These are phyloP conservation scores for Petrocephalus zakoni DNA, from an alignment of 2,113 vertebrate genomes.

Conservation along the genomic window DNA sequence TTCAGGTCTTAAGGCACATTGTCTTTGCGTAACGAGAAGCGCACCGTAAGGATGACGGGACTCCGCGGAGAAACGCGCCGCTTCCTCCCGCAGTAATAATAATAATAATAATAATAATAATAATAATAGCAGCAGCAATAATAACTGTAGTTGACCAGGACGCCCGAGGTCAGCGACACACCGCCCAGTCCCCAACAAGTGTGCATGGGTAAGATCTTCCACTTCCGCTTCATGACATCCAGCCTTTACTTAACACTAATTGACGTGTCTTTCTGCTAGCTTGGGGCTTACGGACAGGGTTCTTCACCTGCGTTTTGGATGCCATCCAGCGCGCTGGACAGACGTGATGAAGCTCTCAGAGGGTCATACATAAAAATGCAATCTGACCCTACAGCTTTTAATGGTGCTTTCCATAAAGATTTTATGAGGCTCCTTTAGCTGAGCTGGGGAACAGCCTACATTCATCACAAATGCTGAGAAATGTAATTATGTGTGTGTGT, in stretches of 20 bases:
- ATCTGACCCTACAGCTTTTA: not conserved
- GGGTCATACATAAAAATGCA: not conserved
- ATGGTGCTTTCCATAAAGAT: not conserved
- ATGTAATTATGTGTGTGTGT: not conserved
- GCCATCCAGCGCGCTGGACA: not conserved
- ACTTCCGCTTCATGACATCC: not conserved
- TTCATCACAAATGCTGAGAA: not conserved
- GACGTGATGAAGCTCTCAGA: not conserved
- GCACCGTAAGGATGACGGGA: not conserved
- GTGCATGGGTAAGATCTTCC: conserved; percentile 7
- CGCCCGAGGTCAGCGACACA: not conserved
- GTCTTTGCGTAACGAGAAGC: not conserved
- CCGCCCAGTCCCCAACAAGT: not conserved
- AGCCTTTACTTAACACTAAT: not conserved
- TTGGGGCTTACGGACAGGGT: not conserved
- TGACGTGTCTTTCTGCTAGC: not conserved
- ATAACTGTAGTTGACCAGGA: not conserved
- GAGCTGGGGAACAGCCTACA: not conserved
- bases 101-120: not conserved
- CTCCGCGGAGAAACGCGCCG: too few species aligned
- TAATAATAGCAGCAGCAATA: not conserved
- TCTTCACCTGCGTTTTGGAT: not conserved
- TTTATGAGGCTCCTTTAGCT: not conserved
- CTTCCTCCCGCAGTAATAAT: not conserved
- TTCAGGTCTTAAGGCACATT: not conserved